Conservation (phyloP, 2,888 invertebrate species). For the Tortrix viridana region DNA sequence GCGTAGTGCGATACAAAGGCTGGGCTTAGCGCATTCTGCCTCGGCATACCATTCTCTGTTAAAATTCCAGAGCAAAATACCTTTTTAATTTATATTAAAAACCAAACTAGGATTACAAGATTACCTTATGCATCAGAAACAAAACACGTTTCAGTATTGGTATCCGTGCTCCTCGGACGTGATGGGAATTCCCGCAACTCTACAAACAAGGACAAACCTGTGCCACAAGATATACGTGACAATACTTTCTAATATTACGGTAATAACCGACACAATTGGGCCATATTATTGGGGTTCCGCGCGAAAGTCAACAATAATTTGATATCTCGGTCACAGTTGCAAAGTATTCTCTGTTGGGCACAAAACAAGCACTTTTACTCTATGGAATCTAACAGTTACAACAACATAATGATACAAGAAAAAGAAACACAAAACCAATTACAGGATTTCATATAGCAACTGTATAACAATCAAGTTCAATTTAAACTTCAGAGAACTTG, state of each 20-base stretch:
- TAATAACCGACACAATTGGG: not conserved
- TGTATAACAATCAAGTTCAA: no score
- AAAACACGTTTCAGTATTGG: constrained; percentile 60
- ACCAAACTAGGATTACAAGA: constrained; percentile 40
- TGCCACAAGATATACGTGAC: constrained; percentile 58
- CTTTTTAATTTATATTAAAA: constrained; percentile 35
- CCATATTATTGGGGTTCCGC: not conserved
- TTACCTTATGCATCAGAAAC: constrained; percentile 53
- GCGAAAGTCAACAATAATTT: no score
- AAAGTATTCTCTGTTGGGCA: no score
- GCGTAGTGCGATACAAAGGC: constrained; percentile 23
- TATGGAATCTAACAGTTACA: no score
- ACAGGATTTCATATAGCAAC: no score
- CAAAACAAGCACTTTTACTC: no score
- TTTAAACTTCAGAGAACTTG: no score
- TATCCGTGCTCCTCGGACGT: constrained; percentile 59
- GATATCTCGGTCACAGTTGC: no score
- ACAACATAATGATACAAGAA: no score
- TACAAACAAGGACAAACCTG: constrained; percentile 58
- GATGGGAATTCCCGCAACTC: constrained; percentile 54
- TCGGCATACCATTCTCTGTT: constrained; percentile 26
- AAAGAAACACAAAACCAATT: no score
- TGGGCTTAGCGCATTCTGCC: constrained; percentile 32
- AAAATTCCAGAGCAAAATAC: constrained; percentile 13
- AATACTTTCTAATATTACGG: constrained; percentile 51